Conservation (phyloP, 2,113 vertebrate genomes). For the Noturus placidus region DNA sequence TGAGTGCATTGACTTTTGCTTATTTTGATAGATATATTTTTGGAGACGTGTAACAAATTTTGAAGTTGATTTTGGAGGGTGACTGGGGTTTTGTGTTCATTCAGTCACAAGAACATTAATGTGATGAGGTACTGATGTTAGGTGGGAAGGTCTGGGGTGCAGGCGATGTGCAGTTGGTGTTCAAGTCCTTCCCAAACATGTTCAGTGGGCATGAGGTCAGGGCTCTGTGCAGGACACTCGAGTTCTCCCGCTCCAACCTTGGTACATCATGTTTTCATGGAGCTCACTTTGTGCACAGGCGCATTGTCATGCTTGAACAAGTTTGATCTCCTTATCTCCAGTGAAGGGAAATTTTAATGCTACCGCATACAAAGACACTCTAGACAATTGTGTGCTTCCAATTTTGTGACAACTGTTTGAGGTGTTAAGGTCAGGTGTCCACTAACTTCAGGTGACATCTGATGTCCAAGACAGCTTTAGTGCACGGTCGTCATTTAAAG, state of each 20-base stretch:
- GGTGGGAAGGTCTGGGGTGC: background rate
- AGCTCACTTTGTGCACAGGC: background rate
- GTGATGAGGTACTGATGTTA: background rate
- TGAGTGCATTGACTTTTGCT: too few species aligned
- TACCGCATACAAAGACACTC: background rate
- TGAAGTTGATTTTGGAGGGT: background rate
- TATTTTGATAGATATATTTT: too few species aligned
- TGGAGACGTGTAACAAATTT: background rate
- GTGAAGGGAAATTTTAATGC: background rate
- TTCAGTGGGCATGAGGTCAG: background rate
- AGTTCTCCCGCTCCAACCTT: background rate
- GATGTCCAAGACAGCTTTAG: background rate
- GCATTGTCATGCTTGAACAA: background rate
- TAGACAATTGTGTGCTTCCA: background rate
- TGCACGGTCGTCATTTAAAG: background rate
- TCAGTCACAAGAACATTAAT: background rate
- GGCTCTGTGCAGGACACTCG: background rate
- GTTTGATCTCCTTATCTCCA: background rate
- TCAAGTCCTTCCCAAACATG: background rate
- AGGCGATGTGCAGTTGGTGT: background rate
- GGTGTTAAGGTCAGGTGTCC: background rate
- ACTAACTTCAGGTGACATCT: background rate
- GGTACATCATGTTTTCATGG: background rate
- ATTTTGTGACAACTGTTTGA: background rate
- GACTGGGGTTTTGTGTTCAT: background rate